Conservation (phyloP, 2,888 invertebrate genomes). For the Brachylomia viminalis region DNA sequence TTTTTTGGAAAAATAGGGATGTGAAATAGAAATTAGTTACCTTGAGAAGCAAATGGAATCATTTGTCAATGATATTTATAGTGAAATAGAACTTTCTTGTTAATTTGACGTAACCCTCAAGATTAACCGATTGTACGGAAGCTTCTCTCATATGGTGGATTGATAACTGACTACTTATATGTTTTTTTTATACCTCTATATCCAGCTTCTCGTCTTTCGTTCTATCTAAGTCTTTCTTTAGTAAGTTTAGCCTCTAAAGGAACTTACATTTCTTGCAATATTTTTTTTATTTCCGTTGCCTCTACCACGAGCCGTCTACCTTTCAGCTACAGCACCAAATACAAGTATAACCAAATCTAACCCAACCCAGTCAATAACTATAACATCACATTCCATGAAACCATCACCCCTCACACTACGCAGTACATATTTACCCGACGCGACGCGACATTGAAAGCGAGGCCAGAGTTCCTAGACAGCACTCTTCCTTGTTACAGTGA, state of each 20-base stretch:
- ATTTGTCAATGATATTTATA: not conserved
- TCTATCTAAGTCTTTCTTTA: not conserved
- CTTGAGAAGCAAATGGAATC: not conserved
- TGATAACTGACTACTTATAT: not conserved
- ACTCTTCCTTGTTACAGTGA: constrained; percentile 49
- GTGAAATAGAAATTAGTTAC: not conserved
- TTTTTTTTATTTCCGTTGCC: not conserved
- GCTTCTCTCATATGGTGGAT: not conserved
- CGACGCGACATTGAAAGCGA: constrained; percentile 60
- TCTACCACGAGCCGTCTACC: not conserved
- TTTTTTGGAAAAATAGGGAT: not conserved
- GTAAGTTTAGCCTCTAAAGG: not conserved
- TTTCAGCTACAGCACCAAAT: not conserved
- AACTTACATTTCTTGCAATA: not conserved
- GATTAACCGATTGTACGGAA: too few relatives aligned
- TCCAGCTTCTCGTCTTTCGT: not conserved
- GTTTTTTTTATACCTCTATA: not conserved
- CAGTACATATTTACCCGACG: constrained; percentile 39
- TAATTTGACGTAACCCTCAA: not conserved
- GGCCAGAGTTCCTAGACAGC: constrained; percentile 49
- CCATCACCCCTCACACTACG: constrained; percentile 29
- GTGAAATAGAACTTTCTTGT: not conserved
- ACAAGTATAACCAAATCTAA: not conserved
- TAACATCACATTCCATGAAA: constrained; percentile 1
- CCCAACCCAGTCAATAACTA: not conserved